phyloP scores from a whole-genome alignment of 2,888 invertebrate species.

The Drosophila anceps region DNA sequence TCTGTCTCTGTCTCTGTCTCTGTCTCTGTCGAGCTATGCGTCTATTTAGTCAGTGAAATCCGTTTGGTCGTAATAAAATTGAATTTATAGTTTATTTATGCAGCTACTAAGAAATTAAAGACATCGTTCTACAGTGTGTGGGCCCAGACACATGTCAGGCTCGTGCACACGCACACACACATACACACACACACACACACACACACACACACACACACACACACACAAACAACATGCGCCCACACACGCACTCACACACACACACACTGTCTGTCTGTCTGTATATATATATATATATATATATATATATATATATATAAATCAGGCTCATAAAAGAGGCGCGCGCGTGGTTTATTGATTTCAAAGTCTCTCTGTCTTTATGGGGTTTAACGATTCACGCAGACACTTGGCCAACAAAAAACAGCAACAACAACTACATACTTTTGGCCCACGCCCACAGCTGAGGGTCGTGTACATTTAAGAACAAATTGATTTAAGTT shows the following conservation, averaged over 20 bases:
- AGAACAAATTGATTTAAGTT: constrained; percentile 68
- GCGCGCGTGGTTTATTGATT: constrained; percentile 76
- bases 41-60: constrained; percentile 55
- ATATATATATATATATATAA: constrained; percentile 59
- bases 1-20: neutral
- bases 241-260: constrained; percentile 5
- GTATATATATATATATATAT: constrained; percentile 56
- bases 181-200: neutral
- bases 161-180: constrained; percentile 47
- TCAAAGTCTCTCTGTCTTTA: constrained; percentile 62
- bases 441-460: constrained; percentile 14
- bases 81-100: constrained; percentile 81
- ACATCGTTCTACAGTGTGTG: constrained; percentile 30
- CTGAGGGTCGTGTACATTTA: neutral
- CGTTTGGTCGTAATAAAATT: constrained; percentile 62
- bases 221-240: too few species aligned
- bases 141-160: constrained; percentile 68
- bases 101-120: constrained; percentile 81
- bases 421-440: neutral
- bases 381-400: constrained; percentile 61
- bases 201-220: neutral
- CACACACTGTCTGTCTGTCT: neutral
- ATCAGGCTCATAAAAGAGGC: constrained; percentile 72
- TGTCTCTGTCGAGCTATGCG: constrained; percentile 1
- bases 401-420: constrained; percentile 19